phyloP scores from a whole-genome alignment of 2,888 invertebrate species.

The Crematogaster levior region DNA sequence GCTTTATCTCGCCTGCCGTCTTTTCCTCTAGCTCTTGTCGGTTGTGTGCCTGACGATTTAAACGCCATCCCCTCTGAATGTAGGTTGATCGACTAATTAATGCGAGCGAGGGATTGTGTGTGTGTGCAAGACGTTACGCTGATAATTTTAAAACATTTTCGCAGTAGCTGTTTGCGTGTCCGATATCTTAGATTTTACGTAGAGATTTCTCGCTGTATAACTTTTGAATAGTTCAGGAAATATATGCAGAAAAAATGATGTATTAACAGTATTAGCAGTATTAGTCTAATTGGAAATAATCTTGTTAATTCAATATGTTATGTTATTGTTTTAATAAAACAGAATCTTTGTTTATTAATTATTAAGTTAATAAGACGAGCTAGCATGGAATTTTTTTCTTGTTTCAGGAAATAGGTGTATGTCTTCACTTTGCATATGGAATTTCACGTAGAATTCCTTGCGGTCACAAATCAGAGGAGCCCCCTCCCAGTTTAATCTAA shows the following conservation, averaged over 20 bases:
- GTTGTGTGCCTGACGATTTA: slow-evolving; percentile 39
- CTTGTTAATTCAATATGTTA: too few relatives aligned
- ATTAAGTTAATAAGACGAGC: background rate
- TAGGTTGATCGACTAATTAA: slow-evolving; percentile 40
- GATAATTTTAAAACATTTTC: background rate
- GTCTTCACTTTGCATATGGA: slow-evolving; percentile 60
- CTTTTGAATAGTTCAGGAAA: background rate
- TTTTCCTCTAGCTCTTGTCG: background rate
- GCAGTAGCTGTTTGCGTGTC: background rate
- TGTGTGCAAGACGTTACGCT: background rate
- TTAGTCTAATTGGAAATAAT: too few relatives aligned
- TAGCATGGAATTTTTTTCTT: background rate
- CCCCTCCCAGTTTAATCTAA: slow-evolving; percentile 61
- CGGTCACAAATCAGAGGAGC: slow-evolving; percentile 68
- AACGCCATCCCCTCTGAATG: slow-evolving; percentile 28
- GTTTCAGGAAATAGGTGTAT: slow-evolving; percentile 43
- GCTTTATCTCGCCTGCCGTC: slow-evolving; percentile 23
- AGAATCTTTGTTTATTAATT: background rate
- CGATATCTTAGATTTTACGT: background rate
- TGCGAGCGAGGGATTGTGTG: background rate
- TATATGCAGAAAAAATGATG: background rate
- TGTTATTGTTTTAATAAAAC: background rate
- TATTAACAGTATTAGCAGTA: background rate
- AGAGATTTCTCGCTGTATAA: background rate
- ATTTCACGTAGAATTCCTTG: slow-evolving; percentile 44